Evolutionary conservation across 2,113 vertebrate genomes (phyloP), one percentile per base, ranked within the genome.

Genomic region (Turnix velox): DNA sequence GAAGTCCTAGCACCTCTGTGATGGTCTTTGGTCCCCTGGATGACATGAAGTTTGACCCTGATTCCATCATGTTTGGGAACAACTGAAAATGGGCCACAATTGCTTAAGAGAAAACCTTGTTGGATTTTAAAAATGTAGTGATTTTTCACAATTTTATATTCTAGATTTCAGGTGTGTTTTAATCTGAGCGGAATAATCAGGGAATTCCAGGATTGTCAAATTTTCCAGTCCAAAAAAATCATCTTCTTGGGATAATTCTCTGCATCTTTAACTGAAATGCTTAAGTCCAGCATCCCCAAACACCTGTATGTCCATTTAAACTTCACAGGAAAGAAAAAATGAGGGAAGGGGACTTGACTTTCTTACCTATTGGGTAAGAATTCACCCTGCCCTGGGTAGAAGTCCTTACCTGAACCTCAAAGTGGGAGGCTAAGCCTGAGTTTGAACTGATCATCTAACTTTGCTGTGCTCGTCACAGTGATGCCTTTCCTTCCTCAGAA

Each of bases 401-500:
- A 66, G 15, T 40, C 67, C 46, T 49, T 37, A 27, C 20, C 40
- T 31, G 39, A 87, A 46, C 23, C 8, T 49, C 59, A 37, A 61
- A 68, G 19, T 35, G 18, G 22, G 11, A 62, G n/a, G 40, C 1
- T 77, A 42, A 81, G 8, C 46, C 23, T 2, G 7, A 76, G 16
- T 75, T 79, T 66, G 61, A 78, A 66, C 31, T 2, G 8, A 67
- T 67, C 84, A 67, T 74, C 66, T 42, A 69, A 45, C 80, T 91
- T 78, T 61, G 45, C 72, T 92, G 20, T 7, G 30, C 51, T 93
- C 37, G 11, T 87, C 88, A 81, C 0, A 18, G 62, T 66, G 79
- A 92, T 91, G 62, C 42, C 69, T 88, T 84, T 87, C 48, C 84
- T 79, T 55, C 31, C 77, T 73, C 77, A 74, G 90, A 66, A 95